Percentiles rank a stretch among this genome's conserved stretches.
These are phyloP conservation scores for Anolis carolinensis DNA, from an alignment of 2,113 vertebrate genomes.

Conservation along the genomic window DNA sequence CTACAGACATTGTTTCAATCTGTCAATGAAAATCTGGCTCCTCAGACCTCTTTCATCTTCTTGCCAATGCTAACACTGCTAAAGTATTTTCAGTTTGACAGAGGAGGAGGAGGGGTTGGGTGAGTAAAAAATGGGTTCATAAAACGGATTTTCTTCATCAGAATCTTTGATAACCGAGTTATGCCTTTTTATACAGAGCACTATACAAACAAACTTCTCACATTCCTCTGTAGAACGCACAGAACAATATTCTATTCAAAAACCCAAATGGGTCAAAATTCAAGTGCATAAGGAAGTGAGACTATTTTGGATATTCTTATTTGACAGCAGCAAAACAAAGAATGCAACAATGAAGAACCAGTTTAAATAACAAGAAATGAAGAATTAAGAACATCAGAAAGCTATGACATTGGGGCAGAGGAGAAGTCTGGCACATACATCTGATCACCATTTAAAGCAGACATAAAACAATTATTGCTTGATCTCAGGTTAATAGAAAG, in stretches of 20 bases:
- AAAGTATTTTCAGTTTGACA: too few relatives aligned
- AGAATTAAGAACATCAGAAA: background rate
- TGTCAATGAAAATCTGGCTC: too few relatives aligned
- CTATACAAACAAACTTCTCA: background rate
- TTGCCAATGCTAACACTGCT: too few relatives aligned
- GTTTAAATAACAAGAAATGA: too few relatives aligned
- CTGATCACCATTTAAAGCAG: background rate
- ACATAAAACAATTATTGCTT: background rate
- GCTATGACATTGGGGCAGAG: background rate
- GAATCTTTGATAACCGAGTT: too few relatives aligned
- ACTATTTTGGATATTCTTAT: background rate
- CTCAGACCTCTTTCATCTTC: too few relatives aligned
- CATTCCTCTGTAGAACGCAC: background rate
- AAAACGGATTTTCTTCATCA: too few relatives aligned
- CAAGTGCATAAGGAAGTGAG: background rate
- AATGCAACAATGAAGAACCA: background rate
- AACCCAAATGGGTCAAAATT: background rate
- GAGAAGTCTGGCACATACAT: too few relatives aligned
- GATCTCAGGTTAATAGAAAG: background rate
- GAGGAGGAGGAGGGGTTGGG: too few relatives aligned
- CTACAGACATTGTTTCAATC: too few relatives aligned
- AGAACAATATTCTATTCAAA: background rate
- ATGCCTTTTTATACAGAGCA: background rate
- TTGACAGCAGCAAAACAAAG: background rate
- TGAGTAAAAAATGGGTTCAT: too few relatives aligned